Percentiles rank a stretch among this genome's conserved stretches.
phyloP scores from a whole-genome alignment of 2,888 invertebrate species.

The Venustoraphidia nigricollis region DNA sequence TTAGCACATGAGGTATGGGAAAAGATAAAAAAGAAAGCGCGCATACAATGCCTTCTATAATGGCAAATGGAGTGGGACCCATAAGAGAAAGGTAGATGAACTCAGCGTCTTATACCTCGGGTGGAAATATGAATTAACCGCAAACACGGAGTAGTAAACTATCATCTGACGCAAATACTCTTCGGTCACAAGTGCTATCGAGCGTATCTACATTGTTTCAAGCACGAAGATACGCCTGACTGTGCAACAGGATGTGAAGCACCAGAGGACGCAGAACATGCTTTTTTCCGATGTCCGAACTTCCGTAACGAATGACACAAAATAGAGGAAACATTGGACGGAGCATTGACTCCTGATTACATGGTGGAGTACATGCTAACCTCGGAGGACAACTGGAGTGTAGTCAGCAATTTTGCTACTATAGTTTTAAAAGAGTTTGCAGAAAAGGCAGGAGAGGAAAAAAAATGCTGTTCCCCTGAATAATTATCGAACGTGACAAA shows the following conservation, averaged over 20 bases:
- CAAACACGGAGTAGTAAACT: no score
- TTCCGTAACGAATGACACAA: constrained; percentile 5
- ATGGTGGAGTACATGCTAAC: not conserved
- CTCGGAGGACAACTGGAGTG: not conserved
- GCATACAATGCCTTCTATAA: no score
- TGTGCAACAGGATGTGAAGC: constrained; percentile 6
- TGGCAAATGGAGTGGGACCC: constrained; percentile 8
- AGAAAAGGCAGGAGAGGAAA: no score
- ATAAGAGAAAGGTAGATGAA: constrained; percentile 9
- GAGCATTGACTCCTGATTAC: not conserved
- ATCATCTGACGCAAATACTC: not conserved
- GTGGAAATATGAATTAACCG: no score
- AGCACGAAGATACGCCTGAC: constrained; percentile 3
- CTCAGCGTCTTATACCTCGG: no score
- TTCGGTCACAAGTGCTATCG: not conserved
- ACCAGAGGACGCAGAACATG: constrained; percentile 9
- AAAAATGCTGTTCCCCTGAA: no score
- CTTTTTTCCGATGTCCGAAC: constrained; percentile 9
- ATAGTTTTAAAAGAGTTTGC: constrained; percentile 1
- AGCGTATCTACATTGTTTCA: constrained; percentile 3
- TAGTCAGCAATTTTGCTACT: not conserved
- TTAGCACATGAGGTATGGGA: no score
- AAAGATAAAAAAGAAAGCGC: no score
- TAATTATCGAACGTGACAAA: no score
- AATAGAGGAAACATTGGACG: not conserved